Percentiles rank a stretch among this genome's conserved stretches.
These are phyloP conservation scores for Lasioglossum figueresi DNA, from an alignment of 2,888 invertebrate species.

Conservation along the genomic window DNA sequence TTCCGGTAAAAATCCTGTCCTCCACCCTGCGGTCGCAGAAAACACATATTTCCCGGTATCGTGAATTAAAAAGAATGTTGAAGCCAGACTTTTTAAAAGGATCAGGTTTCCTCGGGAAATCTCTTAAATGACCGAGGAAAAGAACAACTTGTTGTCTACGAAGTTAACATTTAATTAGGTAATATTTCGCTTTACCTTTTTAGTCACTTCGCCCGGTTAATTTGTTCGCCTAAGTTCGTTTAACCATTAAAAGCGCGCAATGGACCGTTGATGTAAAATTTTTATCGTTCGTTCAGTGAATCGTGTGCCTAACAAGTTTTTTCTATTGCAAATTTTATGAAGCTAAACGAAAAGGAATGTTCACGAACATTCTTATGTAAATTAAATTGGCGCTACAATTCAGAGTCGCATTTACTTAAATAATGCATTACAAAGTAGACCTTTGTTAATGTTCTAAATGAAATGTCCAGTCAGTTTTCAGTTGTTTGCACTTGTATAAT, in stretches of 20 bases:
- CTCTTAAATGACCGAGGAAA: background rate
- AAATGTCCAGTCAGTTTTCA: background rate
- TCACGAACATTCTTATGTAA: background rate
- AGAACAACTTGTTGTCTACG: background rate
- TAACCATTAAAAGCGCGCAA: background rate
- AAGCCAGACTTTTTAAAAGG: background rate
- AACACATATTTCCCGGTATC: background rate
- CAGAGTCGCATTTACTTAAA: too few relatives aligned
- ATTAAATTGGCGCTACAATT: background rate
- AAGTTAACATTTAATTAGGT: background rate
- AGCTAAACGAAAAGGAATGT: background rate
- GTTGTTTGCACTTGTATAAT: background rate
- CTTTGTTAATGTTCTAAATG: background rate
- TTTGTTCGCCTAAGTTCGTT: background rate
- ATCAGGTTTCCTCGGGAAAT: background rate
- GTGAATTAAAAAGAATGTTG: background rate
- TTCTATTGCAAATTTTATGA: background rate
- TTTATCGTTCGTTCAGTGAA: background rate
- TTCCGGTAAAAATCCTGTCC: slow-evolving; percentile 4
- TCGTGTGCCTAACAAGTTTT: background rate
- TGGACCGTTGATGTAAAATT: background rate
- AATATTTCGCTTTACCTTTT: background rate
- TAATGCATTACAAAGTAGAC: too few relatives aligned
- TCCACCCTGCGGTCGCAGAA: background rate
- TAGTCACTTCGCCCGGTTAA: background rate